These are phyloP conservation scores for Pteropus rufus DNA, from an alignment of 2,797 vertebrate genomes.

Conservation along the genomic window DNA sequence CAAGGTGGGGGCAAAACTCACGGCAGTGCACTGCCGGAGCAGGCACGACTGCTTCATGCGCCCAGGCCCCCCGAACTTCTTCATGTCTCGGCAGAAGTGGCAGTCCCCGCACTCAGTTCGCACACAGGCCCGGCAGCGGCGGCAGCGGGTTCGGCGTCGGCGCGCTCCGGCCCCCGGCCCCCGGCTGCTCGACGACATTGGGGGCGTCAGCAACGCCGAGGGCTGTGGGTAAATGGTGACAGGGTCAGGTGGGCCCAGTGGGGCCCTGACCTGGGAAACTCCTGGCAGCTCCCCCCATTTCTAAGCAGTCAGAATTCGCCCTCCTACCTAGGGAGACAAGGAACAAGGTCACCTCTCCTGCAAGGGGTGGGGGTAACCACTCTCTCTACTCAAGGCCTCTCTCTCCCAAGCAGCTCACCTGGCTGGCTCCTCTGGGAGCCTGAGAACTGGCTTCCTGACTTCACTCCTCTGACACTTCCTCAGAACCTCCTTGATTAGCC, in stretches of 20 bases:
- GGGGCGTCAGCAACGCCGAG: conserved; percentile 82
- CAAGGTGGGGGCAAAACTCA: conserved; percentile 76
- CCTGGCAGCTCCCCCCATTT: background rate
- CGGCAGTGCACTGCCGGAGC: conserved; percentile 93
- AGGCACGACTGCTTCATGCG: conserved; percentile 97
- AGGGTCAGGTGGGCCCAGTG: background rate
- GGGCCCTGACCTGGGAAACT: background rate
- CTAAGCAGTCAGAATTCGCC: background rate
- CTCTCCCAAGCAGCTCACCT: background rate
- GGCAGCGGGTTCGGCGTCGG: conserved; percentile 93
- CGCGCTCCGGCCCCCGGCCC: conserved; percentile 90
- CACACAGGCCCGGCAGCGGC: conserved; percentile 94
- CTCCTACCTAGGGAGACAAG: background rate
- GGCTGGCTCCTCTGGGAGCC: background rate
- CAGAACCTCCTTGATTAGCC: background rate
- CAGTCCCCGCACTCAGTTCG: conserved; percentile 95
- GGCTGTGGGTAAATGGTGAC: conserved; percentile 60
- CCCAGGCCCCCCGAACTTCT: conserved; percentile 95
- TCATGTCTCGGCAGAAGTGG: conserved; percentile 97
- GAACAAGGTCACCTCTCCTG: background rate
- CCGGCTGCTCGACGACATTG: conserved; percentile 94
- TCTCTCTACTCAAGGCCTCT: background rate
- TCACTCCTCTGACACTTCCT: background rate
- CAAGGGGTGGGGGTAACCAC: background rate
- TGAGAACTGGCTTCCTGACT: background rate